These are phyloP conservation scores for Malurus alboscapulatus DNA, from an alignment of 2,113 vertebrate genomes.

Conservation along the genomic window DNA sequence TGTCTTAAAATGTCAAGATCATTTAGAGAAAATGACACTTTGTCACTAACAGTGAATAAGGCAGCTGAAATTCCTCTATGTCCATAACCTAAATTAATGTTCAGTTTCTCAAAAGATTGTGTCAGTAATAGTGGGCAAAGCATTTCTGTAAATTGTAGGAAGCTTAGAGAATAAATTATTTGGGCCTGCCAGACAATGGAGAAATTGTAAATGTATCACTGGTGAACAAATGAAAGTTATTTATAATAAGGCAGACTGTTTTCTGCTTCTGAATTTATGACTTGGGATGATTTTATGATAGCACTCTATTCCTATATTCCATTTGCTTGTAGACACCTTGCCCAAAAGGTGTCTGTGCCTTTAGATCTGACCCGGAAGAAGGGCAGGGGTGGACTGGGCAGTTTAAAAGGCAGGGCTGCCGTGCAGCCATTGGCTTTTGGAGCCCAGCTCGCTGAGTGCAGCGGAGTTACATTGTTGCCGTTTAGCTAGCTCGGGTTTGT, in stretches of 20 bases:
- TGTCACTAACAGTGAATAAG: neutral
- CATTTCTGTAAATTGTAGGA: neutral
- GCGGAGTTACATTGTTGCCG: too few relatives aligned
- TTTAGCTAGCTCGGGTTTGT: too few relatives aligned
- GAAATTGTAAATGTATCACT: neutral
- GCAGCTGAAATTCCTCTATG: neutral
- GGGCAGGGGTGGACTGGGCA: too few relatives aligned
- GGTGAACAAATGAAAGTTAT: neutral
- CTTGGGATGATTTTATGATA: too few relatives aligned
- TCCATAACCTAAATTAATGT: neutral
- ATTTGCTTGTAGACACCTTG: too few relatives aligned
- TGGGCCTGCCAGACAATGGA: neutral
- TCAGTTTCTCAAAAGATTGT: neutral
- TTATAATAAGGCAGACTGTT: neutral
- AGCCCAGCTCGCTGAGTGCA: too few relatives aligned
- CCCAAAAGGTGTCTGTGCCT: too few relatives aligned
- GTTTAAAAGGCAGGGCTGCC: too few relatives aligned
- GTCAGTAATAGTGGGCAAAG: neutral
- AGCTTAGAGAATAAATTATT: neutral
- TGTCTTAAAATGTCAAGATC: neutral
- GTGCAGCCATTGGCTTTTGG: too few relatives aligned
- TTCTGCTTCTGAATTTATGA: neutral
- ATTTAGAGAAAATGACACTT: neutral
- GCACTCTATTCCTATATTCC: too few relatives aligned
- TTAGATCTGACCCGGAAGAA: too few relatives aligned